A percentile compares a stretch with the other conserved stretches of the same genome.
phyloP scores from a whole-genome alignment of 2,888 invertebrate genomes.

The Gibbula magus region DNA sequence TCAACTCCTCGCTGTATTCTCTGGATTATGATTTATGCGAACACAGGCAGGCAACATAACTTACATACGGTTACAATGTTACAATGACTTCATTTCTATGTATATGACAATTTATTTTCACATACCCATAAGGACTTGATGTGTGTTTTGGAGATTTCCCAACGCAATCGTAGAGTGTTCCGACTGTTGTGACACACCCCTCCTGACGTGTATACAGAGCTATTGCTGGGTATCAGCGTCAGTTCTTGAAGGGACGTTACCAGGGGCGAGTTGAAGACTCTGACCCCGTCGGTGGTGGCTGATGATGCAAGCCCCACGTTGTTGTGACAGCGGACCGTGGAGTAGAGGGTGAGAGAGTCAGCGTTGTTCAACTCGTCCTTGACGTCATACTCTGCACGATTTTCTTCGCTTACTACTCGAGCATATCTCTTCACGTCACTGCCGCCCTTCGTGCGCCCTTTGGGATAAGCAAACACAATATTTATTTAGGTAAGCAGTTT shows the following conservation, averaged over 20 bases:
- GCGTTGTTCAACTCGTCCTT: neutral
- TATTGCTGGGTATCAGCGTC: neutral
- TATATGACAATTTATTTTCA: too few relatives aligned
- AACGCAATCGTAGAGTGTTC: constrained; percentile 9
- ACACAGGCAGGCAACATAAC: too few relatives aligned
- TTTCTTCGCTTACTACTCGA: neutral
- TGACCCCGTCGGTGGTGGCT: constrained; percentile 26
- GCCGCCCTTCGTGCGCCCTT: constrained; percentile 23
- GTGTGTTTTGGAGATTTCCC: neutral
- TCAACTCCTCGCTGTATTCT: too few relatives aligned
- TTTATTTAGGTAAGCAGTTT: neutral
- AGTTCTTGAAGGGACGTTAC: neutral
- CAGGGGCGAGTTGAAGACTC: neutral
- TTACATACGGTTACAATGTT: too few relatives aligned
- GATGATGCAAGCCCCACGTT: constrained; percentile 23
- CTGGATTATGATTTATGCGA: too few relatives aligned
- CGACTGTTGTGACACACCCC: constrained; percentile 5
- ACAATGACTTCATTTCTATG: too few relatives aligned
- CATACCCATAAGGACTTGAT: too few relatives aligned
- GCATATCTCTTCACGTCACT: constrained; percentile 15
- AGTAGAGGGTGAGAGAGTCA: constrained; percentile 21
- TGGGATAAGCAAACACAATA: neutral
- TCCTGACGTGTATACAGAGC: neutral
- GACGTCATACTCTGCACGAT: neutral
- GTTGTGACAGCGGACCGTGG: constrained; percentile 38